Evolutionary conservation across 2,888 invertebrate species (phyloP).

Genomic region (Gymnocheta viridis): DNA sequence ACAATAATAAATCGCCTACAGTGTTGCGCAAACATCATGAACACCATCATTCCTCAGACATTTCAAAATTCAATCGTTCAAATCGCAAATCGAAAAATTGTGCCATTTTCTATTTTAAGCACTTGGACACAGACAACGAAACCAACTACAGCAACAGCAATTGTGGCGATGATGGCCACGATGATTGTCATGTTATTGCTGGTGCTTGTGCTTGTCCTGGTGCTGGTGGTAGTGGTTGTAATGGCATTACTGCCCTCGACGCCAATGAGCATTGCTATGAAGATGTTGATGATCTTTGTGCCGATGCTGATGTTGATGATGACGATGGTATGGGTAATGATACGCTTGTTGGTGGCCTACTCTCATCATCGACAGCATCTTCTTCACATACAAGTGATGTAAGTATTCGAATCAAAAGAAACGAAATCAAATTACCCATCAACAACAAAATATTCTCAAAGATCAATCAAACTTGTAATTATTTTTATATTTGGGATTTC

Average conservation of each 20-base stretch:
- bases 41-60: conserved; percentile 83
- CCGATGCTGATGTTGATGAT: conserved; percentile 75
- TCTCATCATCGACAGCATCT: conserved; percentile 73
- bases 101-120: conserved; percentile 93
- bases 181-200: conserved; percentile 44
- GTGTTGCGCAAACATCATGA: conserved; percentile 80
- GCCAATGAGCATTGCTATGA: conserved; percentile 82
- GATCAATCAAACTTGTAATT: conserved; percentile 16
- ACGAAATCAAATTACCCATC: conserved; percentile 11
- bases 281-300: conserved; percentile 39
- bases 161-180: conserved; percentile 71
- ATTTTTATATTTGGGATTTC: not conserved
- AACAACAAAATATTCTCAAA: conserved; percentile 1
- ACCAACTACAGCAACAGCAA: conserved; percentile 82
- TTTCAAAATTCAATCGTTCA: conserved; percentile 87
- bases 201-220: conserved; percentile 65
- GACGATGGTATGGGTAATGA: conserved; percentile 82
- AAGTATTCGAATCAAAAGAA: conserved; percentile 72
- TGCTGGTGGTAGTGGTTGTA: conserved; percentile 64
- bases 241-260: conserved; percentile 85
- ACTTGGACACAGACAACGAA: conserved; percentile 93
- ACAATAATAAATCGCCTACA: conserved; percentile 75
- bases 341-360: conserved; percentile 66
- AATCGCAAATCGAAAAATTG: conserved; percentile 91
- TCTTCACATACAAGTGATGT: conserved; percentile 77